Conservation (phyloP, 2,113 vertebrate genomes). For the Corvus moneduloides region DNA sequence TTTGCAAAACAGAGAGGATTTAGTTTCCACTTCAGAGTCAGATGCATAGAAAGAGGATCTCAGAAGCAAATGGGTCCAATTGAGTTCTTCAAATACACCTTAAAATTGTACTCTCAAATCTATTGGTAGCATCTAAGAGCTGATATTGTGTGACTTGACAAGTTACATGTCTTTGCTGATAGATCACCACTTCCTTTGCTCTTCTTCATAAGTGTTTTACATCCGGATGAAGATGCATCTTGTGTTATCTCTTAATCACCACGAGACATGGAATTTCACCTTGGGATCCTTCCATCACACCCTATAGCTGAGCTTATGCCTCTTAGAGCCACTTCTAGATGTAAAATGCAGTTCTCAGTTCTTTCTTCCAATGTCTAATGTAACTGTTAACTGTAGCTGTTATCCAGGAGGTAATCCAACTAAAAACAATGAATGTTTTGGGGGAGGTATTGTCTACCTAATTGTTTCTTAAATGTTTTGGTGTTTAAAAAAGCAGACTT, state of each 20-base stretch:
- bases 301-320: background rate
- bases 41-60: background rate
- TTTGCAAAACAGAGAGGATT: background rate
- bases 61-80: background rate
- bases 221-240: background rate
- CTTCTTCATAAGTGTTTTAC: background rate
- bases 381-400: background rate
- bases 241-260: background rate
- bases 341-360: background rate
- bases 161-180: background rate
- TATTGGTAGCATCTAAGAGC: background rate
- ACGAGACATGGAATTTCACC: background rate
- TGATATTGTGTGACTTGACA: background rate
- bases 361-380: background rate
- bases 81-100: background rate
- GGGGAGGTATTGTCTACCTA: background rate
- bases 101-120: background rate
- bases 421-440: background rate
- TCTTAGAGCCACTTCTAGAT: background rate
- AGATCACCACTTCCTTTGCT: background rate
- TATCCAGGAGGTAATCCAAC: background rate
- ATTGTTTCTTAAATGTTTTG: background rate
- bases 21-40: background rate
- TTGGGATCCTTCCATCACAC: background rate
- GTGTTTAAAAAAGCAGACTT: background rate